These are phyloP conservation scores for Paracanthobrama guichenoti DNA, from an alignment of 2,113 vertebrate species.

Conservation along the genomic window DNA sequence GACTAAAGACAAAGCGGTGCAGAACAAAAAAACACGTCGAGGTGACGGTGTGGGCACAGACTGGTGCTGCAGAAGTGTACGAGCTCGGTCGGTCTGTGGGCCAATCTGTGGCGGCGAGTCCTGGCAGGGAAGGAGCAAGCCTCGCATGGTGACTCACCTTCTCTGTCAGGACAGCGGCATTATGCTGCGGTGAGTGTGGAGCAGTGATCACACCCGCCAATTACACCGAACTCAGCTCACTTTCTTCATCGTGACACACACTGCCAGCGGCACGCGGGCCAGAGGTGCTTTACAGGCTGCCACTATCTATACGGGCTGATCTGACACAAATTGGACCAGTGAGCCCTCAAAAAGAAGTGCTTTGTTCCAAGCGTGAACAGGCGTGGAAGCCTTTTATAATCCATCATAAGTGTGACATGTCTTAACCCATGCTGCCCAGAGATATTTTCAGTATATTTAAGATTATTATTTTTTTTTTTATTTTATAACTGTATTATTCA, in stretches of 20 bases:
- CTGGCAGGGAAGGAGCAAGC: conserved; percentile 50
- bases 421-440: not conserved
- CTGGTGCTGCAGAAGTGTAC: conserved; percentile 46
- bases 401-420: not conserved
- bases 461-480: not conserved
- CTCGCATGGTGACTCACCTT: conserved; percentile 59
- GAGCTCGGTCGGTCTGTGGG: conserved; percentile 47
- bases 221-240: conserved; percentile 51
- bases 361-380: conserved; percentile 17
- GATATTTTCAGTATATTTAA: not conserved
- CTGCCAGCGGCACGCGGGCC: conserved; percentile 9
- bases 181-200: conserved; percentile 44
- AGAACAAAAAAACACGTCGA: conserved; percentile 53
- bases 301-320: not conserved
- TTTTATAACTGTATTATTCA: not conserved
- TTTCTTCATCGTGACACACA: conserved; percentile 41
- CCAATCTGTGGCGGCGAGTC: conserved; percentile 54
- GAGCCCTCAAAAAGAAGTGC: not conserved
- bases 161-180: conserved; percentile 50
- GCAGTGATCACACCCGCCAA: conserved; percentile 52
- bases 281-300: conserved; percentile 30
- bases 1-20: conserved; percentile 37
- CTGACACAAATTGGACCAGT: conserved; percentile 42
- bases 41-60: conserved; percentile 43
- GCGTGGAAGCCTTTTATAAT: conserved; percentile 9